Evolutionary conservation across 2,113 vertebrate species (phyloP).

Genomic region (Ahaetulla prasina): DNA sequence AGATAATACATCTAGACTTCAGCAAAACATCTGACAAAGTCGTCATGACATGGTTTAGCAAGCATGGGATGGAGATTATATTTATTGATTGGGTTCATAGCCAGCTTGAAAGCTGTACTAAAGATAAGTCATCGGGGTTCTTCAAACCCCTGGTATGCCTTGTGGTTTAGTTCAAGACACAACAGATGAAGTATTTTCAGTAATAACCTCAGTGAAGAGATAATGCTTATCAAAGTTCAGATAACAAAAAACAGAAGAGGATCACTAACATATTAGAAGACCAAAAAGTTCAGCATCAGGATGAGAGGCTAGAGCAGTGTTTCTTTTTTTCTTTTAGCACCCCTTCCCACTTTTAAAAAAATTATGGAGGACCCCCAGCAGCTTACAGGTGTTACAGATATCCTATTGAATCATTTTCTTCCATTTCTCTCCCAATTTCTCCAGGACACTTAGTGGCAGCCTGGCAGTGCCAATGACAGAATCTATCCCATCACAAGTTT

Average conservation of each 20-base stretch:
- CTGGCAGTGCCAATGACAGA: constrained; percentile 63
- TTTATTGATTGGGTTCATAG: neutral
- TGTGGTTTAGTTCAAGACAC: neutral
- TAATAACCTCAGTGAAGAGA: neutral
- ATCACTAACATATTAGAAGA: neutral
- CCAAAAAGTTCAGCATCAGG: neutral
- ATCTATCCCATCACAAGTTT: constrained; percentile 53
- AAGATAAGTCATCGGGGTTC: neutral
- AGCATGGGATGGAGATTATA: neutral
- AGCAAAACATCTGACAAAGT: neutral
- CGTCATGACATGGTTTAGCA: neutral
- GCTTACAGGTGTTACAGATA: neutral
- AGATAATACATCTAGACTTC: neutral
- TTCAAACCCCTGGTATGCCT: neutral
- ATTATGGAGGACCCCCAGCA: neutral
- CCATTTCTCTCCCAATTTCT: constrained; percentile 1
- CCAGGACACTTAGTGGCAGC: constrained; percentile 84
- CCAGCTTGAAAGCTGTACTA: neutral
- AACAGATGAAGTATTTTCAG: neutral
- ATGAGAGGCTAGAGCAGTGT: neutral
- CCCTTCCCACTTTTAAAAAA: neutral
- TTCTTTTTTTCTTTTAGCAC: neutral
- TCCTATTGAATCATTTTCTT: neutral
- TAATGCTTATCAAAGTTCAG: neutral
- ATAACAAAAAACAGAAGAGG: neutral